phyloP scores from a whole-genome alignment of 2,888 invertebrate species.

The Oscheius sp. region DNA sequence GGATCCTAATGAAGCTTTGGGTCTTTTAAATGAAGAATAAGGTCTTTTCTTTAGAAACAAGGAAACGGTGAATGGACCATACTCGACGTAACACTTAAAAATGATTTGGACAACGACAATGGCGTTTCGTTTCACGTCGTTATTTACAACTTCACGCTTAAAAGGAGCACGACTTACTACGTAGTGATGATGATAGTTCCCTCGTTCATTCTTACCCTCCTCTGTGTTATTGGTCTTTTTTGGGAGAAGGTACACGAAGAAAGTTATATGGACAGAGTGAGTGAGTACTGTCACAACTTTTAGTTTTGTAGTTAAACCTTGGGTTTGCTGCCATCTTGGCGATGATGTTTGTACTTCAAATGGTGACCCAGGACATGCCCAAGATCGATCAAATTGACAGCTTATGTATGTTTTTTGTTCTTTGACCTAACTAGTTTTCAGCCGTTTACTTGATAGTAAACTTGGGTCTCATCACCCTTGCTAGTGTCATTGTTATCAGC shows the following conservation, averaged over 20 bases:
- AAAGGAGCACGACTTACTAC: background rate
- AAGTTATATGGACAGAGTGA: constrained; percentile 7
- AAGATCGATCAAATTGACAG: too few relatives aligned
- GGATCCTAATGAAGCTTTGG: background rate
- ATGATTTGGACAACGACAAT: too few relatives aligned
- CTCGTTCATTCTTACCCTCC: constrained; percentile 5
- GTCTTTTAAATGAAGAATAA: background rate
- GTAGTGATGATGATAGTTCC: background rate
- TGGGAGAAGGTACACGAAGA: background rate
- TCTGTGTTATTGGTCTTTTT: background rate
- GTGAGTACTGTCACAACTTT: background rate
- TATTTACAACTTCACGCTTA: background rate
- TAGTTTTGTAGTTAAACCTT: background rate
- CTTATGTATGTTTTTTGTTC: background rate
- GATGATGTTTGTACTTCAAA: constrained; percentile 7
- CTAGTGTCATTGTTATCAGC: constrained; percentile 6
- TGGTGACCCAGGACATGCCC: too few relatives aligned
- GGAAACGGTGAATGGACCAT: constrained; percentile 5
- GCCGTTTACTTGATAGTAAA: constrained; percentile 18
- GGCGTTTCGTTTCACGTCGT: background rate
- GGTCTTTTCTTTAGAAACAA: background rate
- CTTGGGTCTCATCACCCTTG: constrained; percentile 21
- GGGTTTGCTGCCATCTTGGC: constrained; percentile 2
- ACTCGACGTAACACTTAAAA: background rate
- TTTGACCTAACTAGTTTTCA: background rate